phyloP scores from a whole-genome alignment of 1,140 invertebrate genomes.

The Achatina immaculata region DNA sequence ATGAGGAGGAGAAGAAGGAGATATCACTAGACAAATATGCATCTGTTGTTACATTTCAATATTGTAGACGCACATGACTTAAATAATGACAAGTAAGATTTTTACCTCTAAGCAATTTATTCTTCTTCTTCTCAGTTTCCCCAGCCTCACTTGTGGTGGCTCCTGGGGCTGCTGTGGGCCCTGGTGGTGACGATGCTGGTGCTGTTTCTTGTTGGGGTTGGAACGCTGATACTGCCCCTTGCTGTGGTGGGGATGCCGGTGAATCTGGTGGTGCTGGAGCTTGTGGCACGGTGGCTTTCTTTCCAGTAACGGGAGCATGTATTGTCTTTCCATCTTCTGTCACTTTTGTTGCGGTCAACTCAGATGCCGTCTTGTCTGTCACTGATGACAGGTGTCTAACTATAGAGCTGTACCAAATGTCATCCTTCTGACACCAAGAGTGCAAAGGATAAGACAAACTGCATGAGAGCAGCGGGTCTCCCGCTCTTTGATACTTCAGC shows the following conservation, averaged over 20 bases:
- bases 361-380: too few species aligned
- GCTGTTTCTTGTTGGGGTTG: neutral
- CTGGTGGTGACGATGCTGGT: neutral
- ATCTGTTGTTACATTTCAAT: too few species aligned
- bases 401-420: neutral
- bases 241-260: too few species aligned
- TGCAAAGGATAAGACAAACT: neutral
- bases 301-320: too few species aligned
- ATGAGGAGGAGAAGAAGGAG: too few species aligned
- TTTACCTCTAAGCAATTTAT: slow-evolving; percentile 36
- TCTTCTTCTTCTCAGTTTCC: slow-evolving; percentile 11
- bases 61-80: too few species aligned
- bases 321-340: too few species aligned
- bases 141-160: neutral
- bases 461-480: neutral
- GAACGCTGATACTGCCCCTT: too few species aligned
- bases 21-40: too few species aligned
- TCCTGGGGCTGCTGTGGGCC: neutral
- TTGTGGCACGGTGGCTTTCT: too few species aligned
- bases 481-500: neutral
- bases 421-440: neutral
- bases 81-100: neutral
- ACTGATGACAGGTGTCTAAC: neutral
- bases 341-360: too few species aligned
- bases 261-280: too few species aligned